Percentiles rank a stretch among this genome's conserved stretches.
Evolutionary conservation across 2,113 vertebrate genomes (phyloP).

Genomic region (Pampusana beccarii): DNA sequence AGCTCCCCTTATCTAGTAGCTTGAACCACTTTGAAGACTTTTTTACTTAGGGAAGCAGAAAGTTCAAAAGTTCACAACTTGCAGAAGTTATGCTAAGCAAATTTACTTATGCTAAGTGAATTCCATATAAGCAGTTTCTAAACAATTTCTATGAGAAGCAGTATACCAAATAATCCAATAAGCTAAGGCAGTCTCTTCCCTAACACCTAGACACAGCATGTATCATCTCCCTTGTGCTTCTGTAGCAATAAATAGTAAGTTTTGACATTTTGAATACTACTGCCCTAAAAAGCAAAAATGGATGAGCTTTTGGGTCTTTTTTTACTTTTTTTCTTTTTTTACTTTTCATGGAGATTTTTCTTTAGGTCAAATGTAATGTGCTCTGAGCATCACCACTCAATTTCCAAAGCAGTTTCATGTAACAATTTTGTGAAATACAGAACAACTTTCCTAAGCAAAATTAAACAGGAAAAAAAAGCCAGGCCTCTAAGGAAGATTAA

Average conservation of each 20-base stretch:
- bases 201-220: background rate
- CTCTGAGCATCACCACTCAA: background rate
- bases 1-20: no score
- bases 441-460: background rate
- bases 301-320: background rate
- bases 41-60: no score
- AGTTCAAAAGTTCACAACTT: no score
- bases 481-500: slow-evolving; percentile 4
- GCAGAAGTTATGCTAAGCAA: no score
- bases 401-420: background rate
- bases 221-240: background rate
- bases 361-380: background rate
- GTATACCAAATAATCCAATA: no score
- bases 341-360: background rate
- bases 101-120: no score
- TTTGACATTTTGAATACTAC: background rate
- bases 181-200: no score
- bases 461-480: slow-evolving; percentile 18
- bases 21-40: no score
- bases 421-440: background rate
- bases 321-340: no score
- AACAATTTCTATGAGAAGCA: no score
- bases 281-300: background rate
- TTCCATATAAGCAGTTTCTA: no score
- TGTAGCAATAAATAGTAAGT: background rate